A percentile compares a stretch with the other conserved stretches of the same genome.
phyloP scores from a whole-genome alignment of 2,888 invertebrate species.

The Ophioninae sp. region DNA sequence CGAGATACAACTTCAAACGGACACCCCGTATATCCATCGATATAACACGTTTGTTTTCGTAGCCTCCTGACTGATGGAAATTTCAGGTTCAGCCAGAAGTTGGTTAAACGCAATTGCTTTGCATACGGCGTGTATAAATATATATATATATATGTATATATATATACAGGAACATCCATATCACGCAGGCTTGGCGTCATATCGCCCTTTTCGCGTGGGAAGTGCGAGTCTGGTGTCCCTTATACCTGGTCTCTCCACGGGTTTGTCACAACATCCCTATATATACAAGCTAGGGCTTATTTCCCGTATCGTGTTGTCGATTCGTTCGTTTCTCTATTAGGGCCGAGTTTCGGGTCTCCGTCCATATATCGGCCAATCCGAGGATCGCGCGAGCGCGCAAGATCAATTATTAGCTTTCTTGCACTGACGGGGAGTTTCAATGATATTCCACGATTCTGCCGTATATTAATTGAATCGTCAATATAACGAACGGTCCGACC shows the following conservation, averaged over 20 bases:
- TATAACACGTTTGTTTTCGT: conserved; percentile 48
- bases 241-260: neutral
- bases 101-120: conserved; percentile 78
- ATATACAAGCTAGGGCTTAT: neutral
- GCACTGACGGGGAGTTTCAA: conserved; percentile 26
- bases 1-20: neutral
- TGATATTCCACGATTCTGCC: conserved; percentile 43
- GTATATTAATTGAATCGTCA: conserved; percentile 63
- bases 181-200: conserved; percentile 60
- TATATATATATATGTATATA: too few relatives aligned
- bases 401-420: conserved; percentile 57
- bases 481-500: conserved; percentile 16
- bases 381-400: conserved; percentile 10
- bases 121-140: conserved; percentile 72
- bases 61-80: conserved; percentile 78
- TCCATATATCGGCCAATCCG: neutral
- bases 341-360: neutral
- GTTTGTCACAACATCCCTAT: neutral
- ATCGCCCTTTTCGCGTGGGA: conserved; percentile 36
- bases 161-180: neutral
- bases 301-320: conserved; percentile 16
- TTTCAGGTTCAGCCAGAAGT: conserved; percentile 76
- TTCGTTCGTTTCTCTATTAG: neutral
- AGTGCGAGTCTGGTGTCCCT: conserved; percentile 40
- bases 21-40: neutral